Evolutionary conservation across 2,797 vertebrate species (phyloP), one percentile per base, ranked within the genome.

Genomic region (Nasua narica): DNA sequence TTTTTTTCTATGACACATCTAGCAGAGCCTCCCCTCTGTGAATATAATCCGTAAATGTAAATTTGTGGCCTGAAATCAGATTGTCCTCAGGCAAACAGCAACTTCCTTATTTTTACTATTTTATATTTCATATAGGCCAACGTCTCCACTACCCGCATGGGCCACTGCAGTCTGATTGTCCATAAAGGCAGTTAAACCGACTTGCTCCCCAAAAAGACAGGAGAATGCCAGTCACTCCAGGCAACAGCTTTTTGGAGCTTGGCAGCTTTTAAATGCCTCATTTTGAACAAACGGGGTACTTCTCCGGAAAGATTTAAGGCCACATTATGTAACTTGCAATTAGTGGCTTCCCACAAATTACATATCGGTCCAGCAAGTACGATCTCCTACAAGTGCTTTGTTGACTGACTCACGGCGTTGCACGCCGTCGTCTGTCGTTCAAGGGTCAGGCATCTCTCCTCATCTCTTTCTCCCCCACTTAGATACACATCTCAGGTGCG

Each of bases 301-400:
- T 97, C 96, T 98, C 92, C 98, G 98, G 97, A 98, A 98, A 87
- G 96, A 98, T 97, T 97, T 98, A 97, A 98, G 98, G 96, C 96
- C 96, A 29, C 87, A 96, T 96, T 98, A 97, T 98, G 93, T 98
- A 98, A 98, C 95, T 97, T 96, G 97, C 97, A 98, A 98, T 99
- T 98, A 98, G 98, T 98, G 98, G 98, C 97, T 98, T 98, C 98
- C 98, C 98, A 98, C 98, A 99, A 98, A 98, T 98, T 97, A 96
- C 92, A 92, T 87, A 97, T 97, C 97, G 94, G 79, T 95, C 92
- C 96, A 95, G 97, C 97, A 98, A 98, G 98, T 97, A 92, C 65
- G 95, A 77, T 97, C 96, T 97, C 83, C 96, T 90, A 90, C 67
- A 93, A 98, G 97, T 96, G 96, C 94, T 98, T 98, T 97, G 97